Evolutionary conservation across 2,797 vertebrate species (phyloP), one percentile per base, ranked within the genome.

Genomic region (Gambusia yucatana): DNA sequence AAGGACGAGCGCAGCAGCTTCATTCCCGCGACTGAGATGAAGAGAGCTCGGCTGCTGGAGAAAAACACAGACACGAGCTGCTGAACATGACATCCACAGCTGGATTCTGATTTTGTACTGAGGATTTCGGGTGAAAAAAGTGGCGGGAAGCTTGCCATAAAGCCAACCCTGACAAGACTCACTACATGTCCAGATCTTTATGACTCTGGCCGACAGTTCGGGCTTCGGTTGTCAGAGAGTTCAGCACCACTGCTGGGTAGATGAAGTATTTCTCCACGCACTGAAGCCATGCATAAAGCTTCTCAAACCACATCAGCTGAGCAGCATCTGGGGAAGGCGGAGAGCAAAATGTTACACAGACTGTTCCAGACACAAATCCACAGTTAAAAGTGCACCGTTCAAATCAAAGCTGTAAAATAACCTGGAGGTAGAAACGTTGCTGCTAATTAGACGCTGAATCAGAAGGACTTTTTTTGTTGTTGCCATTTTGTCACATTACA

Each of bases 281-380:
- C 93, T 98, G 97, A 81, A 98, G 95, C 96, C 97, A 96, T 0
- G 97, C 97, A 0, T 97, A 97, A 57, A 97, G 90, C 92, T 98
- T 98, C 94, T 98, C 97, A 84, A 98, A 98, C 97, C 97, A 98
- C 97, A 98, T 98, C 89, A 98, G 85, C 92, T 97, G 97, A 74
- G 97, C 97, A 0, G 97, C 97, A 72, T 97, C 97, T 98, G 92
- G 22, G 13, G 59, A 17, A 72, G 61, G 80, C 0, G 72, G 44
- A 73, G 44, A 84, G 25, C 28, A 73, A 69, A 69, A 48, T 61
- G 4, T 43, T 6, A 71, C 28, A 77, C 52, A 82, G 25, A n/a
- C n/a, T 16, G 6, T 44, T 22, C 25, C 52, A 25, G 41, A 79
- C 52, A 25, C 41, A 79, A 17, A 77, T 20, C 30, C 77, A 78